Evolutionary conservation across 2,797 vertebrate species (phyloP).

Genomic region (Tapirus indicus): DNA sequence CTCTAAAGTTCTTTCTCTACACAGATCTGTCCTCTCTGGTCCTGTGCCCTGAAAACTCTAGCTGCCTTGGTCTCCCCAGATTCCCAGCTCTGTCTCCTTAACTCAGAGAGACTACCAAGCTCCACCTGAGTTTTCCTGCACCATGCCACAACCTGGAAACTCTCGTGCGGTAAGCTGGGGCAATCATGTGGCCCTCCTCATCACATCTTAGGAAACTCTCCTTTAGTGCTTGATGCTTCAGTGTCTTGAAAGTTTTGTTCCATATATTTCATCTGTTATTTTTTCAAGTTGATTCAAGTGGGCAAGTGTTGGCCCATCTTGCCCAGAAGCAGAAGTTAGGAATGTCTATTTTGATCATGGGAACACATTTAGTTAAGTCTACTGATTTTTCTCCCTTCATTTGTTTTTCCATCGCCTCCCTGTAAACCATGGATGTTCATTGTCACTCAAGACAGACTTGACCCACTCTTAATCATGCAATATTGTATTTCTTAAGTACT

Average conservation of each 20-base stretch:
- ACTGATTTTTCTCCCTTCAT: neutral
- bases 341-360: neutral
- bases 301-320: neutral
- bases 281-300: slow-evolving; percentile 9
- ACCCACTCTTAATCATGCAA: neutral
- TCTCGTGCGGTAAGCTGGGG: neutral
- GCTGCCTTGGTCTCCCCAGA: neutral
- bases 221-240: neutral
- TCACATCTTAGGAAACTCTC: neutral
- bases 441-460: neutral
- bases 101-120: neutral
- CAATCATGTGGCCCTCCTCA: neutral
- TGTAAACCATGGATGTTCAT: neutral
- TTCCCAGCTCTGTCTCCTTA: neutral
- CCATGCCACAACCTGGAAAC: neutral
- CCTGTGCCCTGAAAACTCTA: neutral
- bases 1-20: slow-evolving; percentile 13
- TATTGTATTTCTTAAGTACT: slow-evolving; percentile 13
- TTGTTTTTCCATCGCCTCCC: neutral
- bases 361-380: slow-evolving; percentile 17
- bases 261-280: neutral
- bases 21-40: neutral
- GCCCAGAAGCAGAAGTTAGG: neutral
- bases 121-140: neutral
- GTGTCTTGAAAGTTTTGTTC: neutral